Evolutionary conservation across 2,888 invertebrate genomes (phyloP), one percentile per base, ranked within the genome.

Genomic region (Sacculina carcini): DNA sequence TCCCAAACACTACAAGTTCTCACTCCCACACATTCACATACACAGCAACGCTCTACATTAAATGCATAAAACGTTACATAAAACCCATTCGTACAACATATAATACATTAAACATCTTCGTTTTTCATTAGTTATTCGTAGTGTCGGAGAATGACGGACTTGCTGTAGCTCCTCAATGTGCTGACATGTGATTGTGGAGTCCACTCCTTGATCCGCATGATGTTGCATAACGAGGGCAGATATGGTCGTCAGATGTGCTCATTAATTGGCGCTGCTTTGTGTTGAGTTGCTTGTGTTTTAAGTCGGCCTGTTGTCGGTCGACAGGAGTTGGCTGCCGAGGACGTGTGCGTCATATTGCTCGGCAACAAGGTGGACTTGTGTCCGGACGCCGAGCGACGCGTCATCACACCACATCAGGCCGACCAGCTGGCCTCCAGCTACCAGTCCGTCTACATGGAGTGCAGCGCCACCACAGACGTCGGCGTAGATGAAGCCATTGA

Each of bases 341-440:
- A 62, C 6, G 65, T 66, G 16, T 65, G 69, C 4, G 53, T 69
- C 24, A 62, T 67, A 53, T 56, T 72, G 36, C 61, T 71, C n/a
- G 72, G 71, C 29, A 72, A 72, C 60, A 72, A 72, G 59, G 62
- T 62, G 24, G 72, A 72, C 56, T 51, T 58, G 64, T 36, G 65
- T n/a, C 64, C 63, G 38, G 65, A 66, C 38, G 58, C 68, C 38
- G 62, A 60, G n/a, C 49, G 54, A 24, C 19, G 49, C 26, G 26
- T 39, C 19, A 40, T 46, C 12, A 54, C 10, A 1, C 51, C 46
- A 1, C 28, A 47, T 21, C 52, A 28, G 12, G 28, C 42, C 7
- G 19, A 36, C 3, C 39, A 36, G 32, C 51, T 46, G 32, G 28
- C 24, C 5, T 16, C 19, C 34, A 42, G 48, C 21, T 16, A n/a